These are phyloP conservation scores for Formica aserva DNA, from an alignment of 2,888 invertebrate species.

Conservation along the genomic window DNA sequence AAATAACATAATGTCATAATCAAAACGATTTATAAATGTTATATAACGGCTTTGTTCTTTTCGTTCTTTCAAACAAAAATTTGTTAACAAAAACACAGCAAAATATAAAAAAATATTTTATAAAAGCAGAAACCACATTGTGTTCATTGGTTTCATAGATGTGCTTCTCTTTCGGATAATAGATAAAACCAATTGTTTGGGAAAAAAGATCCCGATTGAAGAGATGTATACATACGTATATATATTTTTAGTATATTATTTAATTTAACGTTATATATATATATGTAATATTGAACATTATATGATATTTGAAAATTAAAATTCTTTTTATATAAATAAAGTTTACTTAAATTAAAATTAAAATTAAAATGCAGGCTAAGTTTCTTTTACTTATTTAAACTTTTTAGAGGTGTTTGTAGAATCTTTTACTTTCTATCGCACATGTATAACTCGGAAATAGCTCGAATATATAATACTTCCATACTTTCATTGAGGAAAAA, in stretches of 20 bases:
- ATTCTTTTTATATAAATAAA: background rate
- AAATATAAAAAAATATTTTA: background rate
- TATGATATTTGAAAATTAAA: background rate
- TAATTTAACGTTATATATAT: too few species aligned
- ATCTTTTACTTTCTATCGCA: conserved; percentile 26
- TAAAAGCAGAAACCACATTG: background rate
- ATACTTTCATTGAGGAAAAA: conserved; percentile 7
- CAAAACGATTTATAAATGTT: background rate
- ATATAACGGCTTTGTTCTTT: background rate
- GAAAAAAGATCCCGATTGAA: background rate
- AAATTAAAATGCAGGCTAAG: background rate
- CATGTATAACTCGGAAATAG: background rate
- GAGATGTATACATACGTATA: too few species aligned
- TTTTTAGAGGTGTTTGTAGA: background rate
- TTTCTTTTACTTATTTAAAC: background rate
- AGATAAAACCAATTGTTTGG: background rate
- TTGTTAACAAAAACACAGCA: background rate
- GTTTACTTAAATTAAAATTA: background rate
- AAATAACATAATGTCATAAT: background rate
- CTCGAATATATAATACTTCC: background rate
- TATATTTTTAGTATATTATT: too few species aligned
- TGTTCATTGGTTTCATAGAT: background rate
- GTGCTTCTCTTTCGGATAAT: background rate
- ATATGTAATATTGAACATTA: background rate
- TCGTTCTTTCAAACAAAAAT: background rate